Base-by-base conservation (phyloP, 1,140 invertebrate species). In the Drosophila ananassae region DNA sequence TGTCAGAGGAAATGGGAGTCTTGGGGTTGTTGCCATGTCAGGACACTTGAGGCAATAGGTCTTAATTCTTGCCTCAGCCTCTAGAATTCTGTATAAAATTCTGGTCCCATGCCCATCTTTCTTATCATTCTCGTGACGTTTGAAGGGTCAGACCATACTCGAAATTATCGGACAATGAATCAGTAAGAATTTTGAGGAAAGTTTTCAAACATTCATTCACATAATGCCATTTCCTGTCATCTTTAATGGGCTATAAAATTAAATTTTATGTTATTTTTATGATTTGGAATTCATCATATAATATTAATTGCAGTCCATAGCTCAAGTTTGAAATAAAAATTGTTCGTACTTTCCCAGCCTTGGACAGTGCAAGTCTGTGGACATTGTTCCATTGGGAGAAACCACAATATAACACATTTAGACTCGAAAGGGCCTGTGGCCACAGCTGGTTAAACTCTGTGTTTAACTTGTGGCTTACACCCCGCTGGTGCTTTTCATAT, bases 391-490 rank as follows among this genome's bases (percentile, higher is more conserved):
- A 48, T 21, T 2, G 32, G 63, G 66, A 9, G 12, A 69, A 69
- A 57, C 63, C 67, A 32, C 51, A 41, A 21, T 25, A 13, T 69
- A 51, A 17, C 51, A 56, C 48, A 68, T 68, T 48, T 68, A 28
- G 50, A 66, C 54, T 55, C 54, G 56, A 48, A 39, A 48, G 61
- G 47, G 28, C 28, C 39, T 34, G 22, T 30, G 41, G 66, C 50
- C 56, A 56, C 66, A 50, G 53, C 63, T 69, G 67, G 51, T 69
- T 69, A 69, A 71, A 69, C 13, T 56, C 66, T 25, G 3, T 24
- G 62, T 39, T 68, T 46, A 53, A 25, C 28, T 52, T 66, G 39
- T 24, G 50, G 61, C 41, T 54, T 56, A 69, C 63, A 64, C 12
- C 3, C 10, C 4, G 10, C 34, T 12, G 10, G 13, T 25, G 46